These are phyloP conservation scores for Sepioteuthis lessoniana DNA, from an alignment of 2,888 invertebrate genomes.

Conservation along the genomic window DNA sequence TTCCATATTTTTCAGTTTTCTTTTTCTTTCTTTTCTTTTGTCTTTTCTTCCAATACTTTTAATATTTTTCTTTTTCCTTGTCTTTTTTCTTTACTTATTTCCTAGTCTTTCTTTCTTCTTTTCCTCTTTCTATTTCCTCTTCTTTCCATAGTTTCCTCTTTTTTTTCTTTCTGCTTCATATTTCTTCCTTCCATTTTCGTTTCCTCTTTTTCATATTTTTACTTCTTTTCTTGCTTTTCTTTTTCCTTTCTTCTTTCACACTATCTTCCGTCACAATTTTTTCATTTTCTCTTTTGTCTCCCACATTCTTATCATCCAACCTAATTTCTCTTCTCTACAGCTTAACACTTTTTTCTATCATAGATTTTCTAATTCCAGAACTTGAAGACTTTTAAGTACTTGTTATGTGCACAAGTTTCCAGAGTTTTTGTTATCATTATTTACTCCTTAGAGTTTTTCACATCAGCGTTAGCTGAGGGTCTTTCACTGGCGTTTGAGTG, in stretches of 20 bases:
- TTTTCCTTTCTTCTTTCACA: not conserved
- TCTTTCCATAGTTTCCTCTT: not conserved
- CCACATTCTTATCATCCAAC: not conserved
- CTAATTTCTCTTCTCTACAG: not conserved
- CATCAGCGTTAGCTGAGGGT: no score
- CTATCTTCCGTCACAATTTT: accelerated
- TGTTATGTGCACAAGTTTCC: no score
- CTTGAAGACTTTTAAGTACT: no score
- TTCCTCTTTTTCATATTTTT: not conserved
- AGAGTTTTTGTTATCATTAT: no score
- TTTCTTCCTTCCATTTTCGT: not conserved
- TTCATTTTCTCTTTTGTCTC: not conserved
- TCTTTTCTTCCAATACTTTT: no score
- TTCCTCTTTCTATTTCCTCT: not conserved
- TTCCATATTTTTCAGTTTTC: no score
- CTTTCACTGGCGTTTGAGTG: no score
- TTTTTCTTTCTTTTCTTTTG: no score
- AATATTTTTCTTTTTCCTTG: no score
- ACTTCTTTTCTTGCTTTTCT: not conserved
- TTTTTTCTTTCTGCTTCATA: not conserved
- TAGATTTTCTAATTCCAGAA: not conserved
- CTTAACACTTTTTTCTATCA: not conserved
- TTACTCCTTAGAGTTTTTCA: no score
- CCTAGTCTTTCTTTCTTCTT: no score
- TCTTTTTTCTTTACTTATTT: not conserved